Conservation (phyloP, 2,888 invertebrate genomes). For the Eupithecia tripunctaria region DNA sequence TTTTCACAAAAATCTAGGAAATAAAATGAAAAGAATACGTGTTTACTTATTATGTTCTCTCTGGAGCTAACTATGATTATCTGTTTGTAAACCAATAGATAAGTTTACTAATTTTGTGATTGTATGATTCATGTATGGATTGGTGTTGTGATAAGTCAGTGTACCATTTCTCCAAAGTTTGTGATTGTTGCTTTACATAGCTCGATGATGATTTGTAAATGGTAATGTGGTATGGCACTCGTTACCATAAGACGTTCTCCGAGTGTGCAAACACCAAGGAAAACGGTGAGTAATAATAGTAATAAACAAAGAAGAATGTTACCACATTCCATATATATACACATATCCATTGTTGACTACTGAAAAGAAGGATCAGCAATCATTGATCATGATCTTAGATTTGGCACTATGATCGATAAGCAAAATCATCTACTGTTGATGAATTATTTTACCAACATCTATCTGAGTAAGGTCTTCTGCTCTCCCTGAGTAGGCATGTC, state of each 20-base stretch:
- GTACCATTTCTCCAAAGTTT: slow-evolving; percentile 70
- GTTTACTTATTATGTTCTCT: slow-evolving; percentile 46
- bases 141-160: slow-evolving; percentile 71
- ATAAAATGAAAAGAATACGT: slow-evolving; percentile 47
- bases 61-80: slow-evolving; percentile 45
- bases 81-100: slow-evolving; percentile 51
- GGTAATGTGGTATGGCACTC: slow-evolving; percentile 82
- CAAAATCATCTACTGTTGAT: not conserved
- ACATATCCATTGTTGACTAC: slow-evolving; percentile 46
- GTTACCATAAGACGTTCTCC: slow-evolving; percentile 82
- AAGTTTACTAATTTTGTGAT: slow-evolving; percentile 52
- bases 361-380: slow-evolving; percentile 39
- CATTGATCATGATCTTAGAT: slow-evolving; percentile 28
- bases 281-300: slow-evolving; percentile 77
- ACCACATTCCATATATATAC: too few species aligned
- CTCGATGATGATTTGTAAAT: slow-evolving; percentile 75
- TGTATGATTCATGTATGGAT: slow-evolving; percentile 69
- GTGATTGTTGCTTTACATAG: slow-evolving; percentile 72
- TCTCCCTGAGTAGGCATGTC: not conserved
- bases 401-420: not conserved
- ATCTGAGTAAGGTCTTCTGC: not conserved
- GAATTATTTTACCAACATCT: not conserved
- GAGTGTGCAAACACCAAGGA: slow-evolving; percentile 81
- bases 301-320: slow-evolving; percentile 46
- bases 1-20: slow-evolving; percentile 49